Evolutionary conservation across 2,113 vertebrate genomes (phyloP).

Genomic region (Hyaena hyaena): DNA sequence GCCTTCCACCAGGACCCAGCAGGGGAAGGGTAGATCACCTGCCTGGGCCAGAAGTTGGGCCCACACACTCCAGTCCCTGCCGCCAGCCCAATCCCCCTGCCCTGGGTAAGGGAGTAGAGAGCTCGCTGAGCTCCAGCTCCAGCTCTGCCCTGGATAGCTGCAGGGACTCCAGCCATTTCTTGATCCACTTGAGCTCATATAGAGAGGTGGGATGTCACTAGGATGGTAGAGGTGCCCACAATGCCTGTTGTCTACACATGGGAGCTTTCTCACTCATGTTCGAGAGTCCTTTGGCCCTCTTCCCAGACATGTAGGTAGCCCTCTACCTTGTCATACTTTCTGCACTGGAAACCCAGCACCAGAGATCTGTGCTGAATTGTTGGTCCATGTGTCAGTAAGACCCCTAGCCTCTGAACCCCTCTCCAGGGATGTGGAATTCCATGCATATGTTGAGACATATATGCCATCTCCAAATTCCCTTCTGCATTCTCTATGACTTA

Average conservation of each 20-base stretch:
- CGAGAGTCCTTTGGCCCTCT: neutral
- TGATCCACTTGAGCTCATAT: too few relatives aligned
- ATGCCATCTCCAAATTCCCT: neutral
- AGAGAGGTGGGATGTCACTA: neutral
- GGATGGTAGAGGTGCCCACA: too few relatives aligned
- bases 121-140: neutral
- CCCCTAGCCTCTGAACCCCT: too few relatives aligned
- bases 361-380: neutral
- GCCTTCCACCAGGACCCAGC: neutral
- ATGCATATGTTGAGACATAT: neutral
- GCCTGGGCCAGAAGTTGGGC: too few relatives aligned
- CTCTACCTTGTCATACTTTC: neutral
- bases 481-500: neutral
- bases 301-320: too few relatives aligned
- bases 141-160: neutral
- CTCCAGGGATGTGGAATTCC: neutral
- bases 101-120: fast-evolving
- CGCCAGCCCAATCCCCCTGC: neutral
- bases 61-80: neutral
- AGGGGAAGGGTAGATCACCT: fast-evolving
- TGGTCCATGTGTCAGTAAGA: neutral
- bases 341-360: neutral
- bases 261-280: neutral
- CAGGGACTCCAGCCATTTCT: too few relatives aligned
- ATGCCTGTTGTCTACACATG: neutral